These are phyloP conservation scores for Acanthis flammea DNA, from an alignment of 2,797 vertebrate genomes.

Conservation along the genomic window DNA sequence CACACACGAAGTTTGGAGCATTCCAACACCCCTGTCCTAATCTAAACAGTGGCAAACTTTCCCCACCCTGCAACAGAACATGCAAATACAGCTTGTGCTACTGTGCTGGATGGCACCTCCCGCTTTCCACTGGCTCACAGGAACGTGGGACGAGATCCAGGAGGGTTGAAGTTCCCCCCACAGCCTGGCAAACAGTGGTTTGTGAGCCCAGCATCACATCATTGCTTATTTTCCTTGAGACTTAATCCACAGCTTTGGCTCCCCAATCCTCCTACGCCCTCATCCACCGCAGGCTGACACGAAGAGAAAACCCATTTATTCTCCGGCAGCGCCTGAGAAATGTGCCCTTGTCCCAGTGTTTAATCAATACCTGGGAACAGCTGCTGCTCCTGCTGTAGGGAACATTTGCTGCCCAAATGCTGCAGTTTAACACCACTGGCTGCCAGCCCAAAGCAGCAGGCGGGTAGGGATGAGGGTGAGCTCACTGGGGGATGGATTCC, in stretches of 20 bases:
- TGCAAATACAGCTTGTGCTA: neutral
- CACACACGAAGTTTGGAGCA: neutral
- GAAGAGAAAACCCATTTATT: neutral
- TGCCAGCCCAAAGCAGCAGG: neutral
- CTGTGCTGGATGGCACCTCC: accelerated
- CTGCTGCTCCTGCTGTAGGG: neutral
- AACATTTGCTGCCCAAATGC: neutral
- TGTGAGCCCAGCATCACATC: neutral
- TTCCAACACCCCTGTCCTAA: accelerated
- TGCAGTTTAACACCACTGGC: neutral
- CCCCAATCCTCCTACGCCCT: neutral
- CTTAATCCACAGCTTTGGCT: neutral
- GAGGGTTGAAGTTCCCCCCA: neutral
- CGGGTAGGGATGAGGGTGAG: neutral
- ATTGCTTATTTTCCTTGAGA: neutral
- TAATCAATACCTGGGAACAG: neutral
- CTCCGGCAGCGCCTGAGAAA: neutral
- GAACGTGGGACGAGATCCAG: neutral
- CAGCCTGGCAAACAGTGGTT: neutral
- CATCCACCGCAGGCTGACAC: neutral
- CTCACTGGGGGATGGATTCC: neutral
- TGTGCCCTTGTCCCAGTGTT: neutral
- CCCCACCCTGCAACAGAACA: neutral
- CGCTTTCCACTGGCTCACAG: neutral
- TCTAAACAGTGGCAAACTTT: neutral